Evolutionary conservation across 2,113 vertebrate species (phyloP).

Genomic region (Dinomys branickii): DNA sequence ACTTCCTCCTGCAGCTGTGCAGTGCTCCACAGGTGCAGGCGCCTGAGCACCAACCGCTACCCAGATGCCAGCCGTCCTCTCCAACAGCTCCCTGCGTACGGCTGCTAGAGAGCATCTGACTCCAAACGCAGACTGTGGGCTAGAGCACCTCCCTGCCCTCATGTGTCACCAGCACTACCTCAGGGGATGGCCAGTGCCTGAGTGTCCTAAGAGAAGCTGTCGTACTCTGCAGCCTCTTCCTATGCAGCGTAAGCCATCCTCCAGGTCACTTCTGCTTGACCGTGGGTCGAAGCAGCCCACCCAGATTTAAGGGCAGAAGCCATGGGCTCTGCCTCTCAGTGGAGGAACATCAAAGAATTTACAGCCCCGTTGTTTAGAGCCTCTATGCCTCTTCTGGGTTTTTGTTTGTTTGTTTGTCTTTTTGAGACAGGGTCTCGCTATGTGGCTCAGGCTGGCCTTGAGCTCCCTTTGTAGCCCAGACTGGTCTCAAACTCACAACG

Average conservation of each 20-base stretch:
- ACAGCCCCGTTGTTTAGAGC: neutral
- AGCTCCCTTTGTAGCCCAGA: too few relatives aligned
- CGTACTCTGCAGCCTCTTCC: neutral
- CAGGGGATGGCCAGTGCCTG: fast-evolving
- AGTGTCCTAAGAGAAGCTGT: neutral
- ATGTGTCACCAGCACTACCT: neutral
- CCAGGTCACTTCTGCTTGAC: neutral
- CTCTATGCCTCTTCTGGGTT: too few relatives aligned
- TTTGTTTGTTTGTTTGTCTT: too few relatives aligned
- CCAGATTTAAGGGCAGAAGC: neutral
- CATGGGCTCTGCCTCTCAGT: neutral
- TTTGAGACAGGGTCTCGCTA: too few relatives aligned
- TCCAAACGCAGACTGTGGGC: too few relatives aligned
- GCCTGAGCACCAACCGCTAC: neutral
- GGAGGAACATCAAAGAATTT: neutral
- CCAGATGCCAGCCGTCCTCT: neutral
- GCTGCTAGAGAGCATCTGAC: neutral
- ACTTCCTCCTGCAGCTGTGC: neutral
- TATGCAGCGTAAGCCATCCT: neutral
- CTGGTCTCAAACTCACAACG: too few relatives aligned
- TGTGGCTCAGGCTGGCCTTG: too few relatives aligned
- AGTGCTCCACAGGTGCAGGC: too few relatives aligned
- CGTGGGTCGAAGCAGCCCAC: neutral
- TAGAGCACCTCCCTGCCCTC: too few relatives aligned
- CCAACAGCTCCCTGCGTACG: neutral